Percentiles rank a stretch among this genome's conserved stretches.
These are phyloP conservation scores for Grus americana DNA, from an alignment of 2,113 vertebrate genomes.

Conservation along the genomic window DNA sequence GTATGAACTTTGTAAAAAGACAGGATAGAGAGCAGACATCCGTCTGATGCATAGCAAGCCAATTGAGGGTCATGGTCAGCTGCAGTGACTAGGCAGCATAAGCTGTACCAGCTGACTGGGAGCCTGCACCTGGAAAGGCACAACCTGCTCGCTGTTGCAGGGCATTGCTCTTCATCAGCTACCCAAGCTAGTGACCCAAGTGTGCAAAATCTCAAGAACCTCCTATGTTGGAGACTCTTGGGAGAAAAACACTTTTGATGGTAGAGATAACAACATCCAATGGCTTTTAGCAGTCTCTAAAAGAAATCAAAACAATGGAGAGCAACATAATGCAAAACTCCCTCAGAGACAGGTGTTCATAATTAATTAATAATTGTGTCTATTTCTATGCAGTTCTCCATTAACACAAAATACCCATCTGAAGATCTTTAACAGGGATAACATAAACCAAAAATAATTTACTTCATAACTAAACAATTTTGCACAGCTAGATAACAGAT, in stretches of 20 bases:
- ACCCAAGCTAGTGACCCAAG: neutral
- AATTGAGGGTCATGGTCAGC: neutral
- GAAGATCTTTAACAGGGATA: neutral
- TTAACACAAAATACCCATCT: neutral
- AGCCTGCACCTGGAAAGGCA: neutral
- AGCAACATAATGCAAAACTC: neutral
- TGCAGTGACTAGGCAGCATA: neutral
- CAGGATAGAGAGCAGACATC: neutral
- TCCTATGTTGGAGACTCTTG: neutral
- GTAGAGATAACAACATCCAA: neutral
- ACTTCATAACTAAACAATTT: neutral
- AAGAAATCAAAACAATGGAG: neutral
- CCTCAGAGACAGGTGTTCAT: neutral
- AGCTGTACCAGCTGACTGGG: neutral
- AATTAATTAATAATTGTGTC: neutral
- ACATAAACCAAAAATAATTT: neutral
- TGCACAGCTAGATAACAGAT: neutral
- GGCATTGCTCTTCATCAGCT: neutral
- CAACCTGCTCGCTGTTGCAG: neutral
- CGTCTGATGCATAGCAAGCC: neutral
- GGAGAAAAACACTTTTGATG: neutral
- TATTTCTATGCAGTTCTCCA: neutral
- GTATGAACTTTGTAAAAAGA: neutral
- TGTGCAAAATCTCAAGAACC: neutral
- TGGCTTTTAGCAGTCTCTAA: neutral